phyloP scores from a whole-genome alignment of 2,113 vertebrate species.

The Trogon surrucura region DNA sequence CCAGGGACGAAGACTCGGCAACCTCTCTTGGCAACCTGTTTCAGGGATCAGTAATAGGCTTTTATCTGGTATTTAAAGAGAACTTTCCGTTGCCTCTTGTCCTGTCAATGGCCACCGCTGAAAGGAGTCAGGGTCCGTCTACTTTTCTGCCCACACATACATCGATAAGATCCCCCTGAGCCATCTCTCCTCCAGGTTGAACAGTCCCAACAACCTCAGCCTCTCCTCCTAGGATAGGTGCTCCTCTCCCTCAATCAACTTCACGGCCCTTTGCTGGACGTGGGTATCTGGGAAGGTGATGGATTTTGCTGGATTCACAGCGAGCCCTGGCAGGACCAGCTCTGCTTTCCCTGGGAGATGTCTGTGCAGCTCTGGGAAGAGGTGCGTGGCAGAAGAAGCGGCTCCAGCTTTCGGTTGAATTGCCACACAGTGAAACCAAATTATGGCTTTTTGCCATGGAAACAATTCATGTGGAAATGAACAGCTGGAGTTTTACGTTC shows the following conservation, averaged over 20 bases:
- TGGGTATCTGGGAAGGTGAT: fast-evolving
- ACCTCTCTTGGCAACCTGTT: not conserved
- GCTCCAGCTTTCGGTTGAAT: not conserved
- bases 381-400: not conserved
- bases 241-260: not conserved
- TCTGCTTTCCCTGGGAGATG: not conserved
- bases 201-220: not conserved
- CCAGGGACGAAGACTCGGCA: not conserved
- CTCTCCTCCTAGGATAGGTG: not conserved
- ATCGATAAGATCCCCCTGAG: not conserved
- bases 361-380: not conserved
- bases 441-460: not conserved
- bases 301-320: not conserved
- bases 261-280: not conserved
- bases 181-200: not conserved
- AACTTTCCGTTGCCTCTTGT: not conserved
- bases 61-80: not conserved
- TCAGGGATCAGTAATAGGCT: not conserved
- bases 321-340: not conserved
- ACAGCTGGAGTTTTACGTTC: not conserved
- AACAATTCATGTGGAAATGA: not conserved
- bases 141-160: not conserved
- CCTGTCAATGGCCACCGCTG: not conserved
- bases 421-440: not conserved
- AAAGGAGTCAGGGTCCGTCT: not conserved